These are phyloP conservation scores for Crotalus viridis DNA, from an alignment of 2,113 vertebrate species.

Conservation along the genomic window DNA sequence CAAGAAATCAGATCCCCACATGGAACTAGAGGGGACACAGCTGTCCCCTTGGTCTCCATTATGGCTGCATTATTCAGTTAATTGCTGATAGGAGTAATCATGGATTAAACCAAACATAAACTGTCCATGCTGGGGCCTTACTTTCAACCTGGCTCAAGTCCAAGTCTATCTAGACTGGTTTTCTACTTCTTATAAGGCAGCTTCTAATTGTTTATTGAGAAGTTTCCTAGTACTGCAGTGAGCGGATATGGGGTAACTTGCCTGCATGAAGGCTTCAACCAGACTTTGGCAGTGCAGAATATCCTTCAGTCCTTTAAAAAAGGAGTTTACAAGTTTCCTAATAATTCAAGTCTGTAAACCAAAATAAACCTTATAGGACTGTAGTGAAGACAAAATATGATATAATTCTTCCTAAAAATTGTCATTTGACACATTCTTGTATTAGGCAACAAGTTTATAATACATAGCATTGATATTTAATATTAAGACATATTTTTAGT, in stretches of 20 bases:
- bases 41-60: not conserved
- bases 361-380: not conserved
- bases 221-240: not conserved
- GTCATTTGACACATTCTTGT: not conserved
- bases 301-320: not conserved
- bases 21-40: not conserved
- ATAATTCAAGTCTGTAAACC: not conserved
- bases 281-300: not conserved
- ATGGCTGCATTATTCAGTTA: constrained; percentile 9
- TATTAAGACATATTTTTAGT: not conserved
- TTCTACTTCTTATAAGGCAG: not conserved
- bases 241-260: not conserved
- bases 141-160: not conserved
- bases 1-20: not conserved
- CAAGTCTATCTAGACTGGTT: not conserved
- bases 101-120: constrained; percentile 23
- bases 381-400: not conserved
- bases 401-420: not conserved
- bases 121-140: not conserved
- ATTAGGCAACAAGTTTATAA: not conserved
- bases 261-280: not conserved
- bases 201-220: not conserved
- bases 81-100: not conserved
- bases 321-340: not conserved
- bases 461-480: not conserved